These are phyloP conservation scores for Phenganax stokvisi DNA, from an alignment of 92 coral and sea anemone genomes.

Conservation along the genomic window DNA sequence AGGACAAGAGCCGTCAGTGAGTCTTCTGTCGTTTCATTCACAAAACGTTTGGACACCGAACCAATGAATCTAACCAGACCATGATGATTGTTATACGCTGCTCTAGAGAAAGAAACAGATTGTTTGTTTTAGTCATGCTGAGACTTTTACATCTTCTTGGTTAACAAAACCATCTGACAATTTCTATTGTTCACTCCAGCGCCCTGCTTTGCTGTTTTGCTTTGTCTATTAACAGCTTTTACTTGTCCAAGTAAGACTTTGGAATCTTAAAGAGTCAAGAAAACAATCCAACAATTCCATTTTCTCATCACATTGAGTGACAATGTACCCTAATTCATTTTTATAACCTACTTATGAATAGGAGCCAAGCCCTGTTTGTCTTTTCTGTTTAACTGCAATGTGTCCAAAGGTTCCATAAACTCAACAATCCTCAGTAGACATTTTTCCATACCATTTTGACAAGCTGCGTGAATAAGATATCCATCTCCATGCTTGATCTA, in stretches of 20 bases:
- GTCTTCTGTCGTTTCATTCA: conserved; percentile 20
- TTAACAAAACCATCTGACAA: neutral
- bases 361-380: conserved; percentile 30
- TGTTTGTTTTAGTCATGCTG: neutral
- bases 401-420: conserved; percentile 8
- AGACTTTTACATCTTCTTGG: neutral
- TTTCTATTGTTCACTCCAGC: neutral
- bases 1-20: conserved; percentile 19
- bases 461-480: conserved; percentile 19
- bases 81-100: conserved; percentile 11
- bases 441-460: conserved; percentile 25
- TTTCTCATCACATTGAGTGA: neutral
- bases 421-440: conserved; percentile 26
- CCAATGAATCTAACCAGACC: conserved; percentile 18
- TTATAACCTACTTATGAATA: conserved; percentile 28
- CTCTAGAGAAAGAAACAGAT: conserved; percentile 3
- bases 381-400: conserved; percentile 18
- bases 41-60: neutral
- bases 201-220: too few relatives aligned
- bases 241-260: too few relatives aligned
- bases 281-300: neutral
- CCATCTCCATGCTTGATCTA: conserved; percentile 14
- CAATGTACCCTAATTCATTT: neutral
- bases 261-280: too few relatives aligned
- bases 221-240: too few relatives aligned